phyloP scores from a whole-genome alignment of 2,113 vertebrate genomes.

The Syrmaticus mikado region DNA sequence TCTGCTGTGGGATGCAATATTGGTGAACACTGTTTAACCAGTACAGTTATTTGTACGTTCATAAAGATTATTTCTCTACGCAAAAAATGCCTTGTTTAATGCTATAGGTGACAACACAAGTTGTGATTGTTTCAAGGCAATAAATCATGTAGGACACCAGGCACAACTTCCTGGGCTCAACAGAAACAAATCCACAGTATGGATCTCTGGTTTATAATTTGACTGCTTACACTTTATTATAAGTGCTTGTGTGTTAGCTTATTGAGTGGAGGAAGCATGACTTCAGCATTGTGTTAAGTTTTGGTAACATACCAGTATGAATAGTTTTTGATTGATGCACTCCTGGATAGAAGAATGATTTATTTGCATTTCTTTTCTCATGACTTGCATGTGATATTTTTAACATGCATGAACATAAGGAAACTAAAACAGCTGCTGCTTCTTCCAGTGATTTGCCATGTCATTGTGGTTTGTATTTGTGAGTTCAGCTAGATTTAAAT shows the following conservation, averaged over 20 bases:
- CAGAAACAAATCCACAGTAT: background rate
- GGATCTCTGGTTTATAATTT: background rate
- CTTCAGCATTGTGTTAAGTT: background rate
- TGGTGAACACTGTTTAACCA: background rate
- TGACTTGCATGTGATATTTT: background rate
- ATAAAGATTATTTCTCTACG: background rate
- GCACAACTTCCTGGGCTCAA: background rate
- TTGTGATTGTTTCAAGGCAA: background rate
- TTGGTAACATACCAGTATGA: background rate
- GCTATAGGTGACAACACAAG: background rate
- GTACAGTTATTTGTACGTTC: background rate
- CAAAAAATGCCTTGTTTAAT: background rate
- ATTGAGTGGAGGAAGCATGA: background rate
- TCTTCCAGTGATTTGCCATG: background rate
- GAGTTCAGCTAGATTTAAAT: constrained; percentile 14
- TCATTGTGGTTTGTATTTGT: background rate
- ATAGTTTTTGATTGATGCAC: background rate
- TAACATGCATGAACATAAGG: background rate
- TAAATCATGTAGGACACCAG: background rate
- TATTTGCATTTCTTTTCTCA: background rate
- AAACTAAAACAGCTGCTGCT: background rate
- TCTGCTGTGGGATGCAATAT: background rate
- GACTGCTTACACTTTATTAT: background rate
- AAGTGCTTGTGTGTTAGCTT: background rate
- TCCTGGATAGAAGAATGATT: background rate